Percentiles rank a stretch among this genome's conserved stretches.
phyloP scores from a whole-genome alignment of 2,797 vertebrate species.

The Acrossocheilus fasciatus region DNA sequence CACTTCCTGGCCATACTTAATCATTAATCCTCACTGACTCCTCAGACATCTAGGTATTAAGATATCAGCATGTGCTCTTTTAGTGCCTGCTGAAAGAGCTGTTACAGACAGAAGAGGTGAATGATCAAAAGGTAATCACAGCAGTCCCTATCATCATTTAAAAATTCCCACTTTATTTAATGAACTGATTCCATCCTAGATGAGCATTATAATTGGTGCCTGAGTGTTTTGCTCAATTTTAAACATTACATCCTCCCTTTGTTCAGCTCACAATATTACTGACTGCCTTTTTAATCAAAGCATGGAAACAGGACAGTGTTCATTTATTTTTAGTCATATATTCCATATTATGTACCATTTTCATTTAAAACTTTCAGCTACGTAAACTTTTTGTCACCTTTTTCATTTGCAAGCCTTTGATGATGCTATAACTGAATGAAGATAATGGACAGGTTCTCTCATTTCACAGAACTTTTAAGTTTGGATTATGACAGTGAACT shows the following conservation, averaged over 20 bases:
- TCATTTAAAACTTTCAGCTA: slow-evolving; percentile 1
- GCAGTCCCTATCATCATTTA: slow-evolving; percentile 29
- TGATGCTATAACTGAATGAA: neutral
- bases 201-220: slow-evolving; percentile 44
- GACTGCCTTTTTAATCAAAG: slow-evolving; percentile 21
- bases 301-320: neutral
- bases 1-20: slow-evolving; percentile 4
- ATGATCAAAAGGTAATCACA: slow-evolving; percentile 47
- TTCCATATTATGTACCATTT: neutral
- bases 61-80: slow-evolving; percentile 8
- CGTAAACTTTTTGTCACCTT: neutral
- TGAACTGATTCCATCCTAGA: slow-evolving; percentile 19
- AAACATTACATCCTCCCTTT: slow-evolving; percentile 1
- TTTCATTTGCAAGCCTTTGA: slow-evolving; percentile 19
- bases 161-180: slow-evolving; percentile 44
- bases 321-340: slow-evolving; percentile 1
- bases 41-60: slow-evolving; percentile 16
- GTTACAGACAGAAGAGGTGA: slow-evolving; percentile 28
- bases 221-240: slow-evolving; percentile 16
- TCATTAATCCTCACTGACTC: slow-evolving; percentile 10
- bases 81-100: slow-evolving; percentile 9
- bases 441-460: slow-evolving; percentile 1
- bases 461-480: slow-evolving; percentile 26
- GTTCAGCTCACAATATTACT: neutral
- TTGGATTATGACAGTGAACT: slow-evolving; percentile 4